Evolutionary conservation across 2,888 invertebrate species (phyloP).

Genomic region (Icerya purchasi): DNA sequence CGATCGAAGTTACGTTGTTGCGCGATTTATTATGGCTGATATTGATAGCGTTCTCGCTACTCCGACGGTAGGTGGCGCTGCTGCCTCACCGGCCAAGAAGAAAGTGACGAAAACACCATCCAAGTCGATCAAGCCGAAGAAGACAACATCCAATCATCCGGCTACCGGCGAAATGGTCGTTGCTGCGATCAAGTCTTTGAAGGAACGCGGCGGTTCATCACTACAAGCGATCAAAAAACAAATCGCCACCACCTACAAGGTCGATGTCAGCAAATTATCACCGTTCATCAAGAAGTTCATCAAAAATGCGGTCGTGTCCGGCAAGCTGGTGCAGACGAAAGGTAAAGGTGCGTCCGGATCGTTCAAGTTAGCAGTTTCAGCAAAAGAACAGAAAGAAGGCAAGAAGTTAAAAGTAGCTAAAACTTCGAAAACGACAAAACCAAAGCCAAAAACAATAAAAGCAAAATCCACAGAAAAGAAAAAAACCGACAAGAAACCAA

Average conservation of each 20-base stretch:
- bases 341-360: constrained; percentile 7
- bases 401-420: background rate
- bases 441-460: too few species aligned
- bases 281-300: constrained; percentile 36
- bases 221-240: constrained; percentile 37
- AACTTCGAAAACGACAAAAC: constrained; percentile 8
- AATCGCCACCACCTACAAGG: constrained; percentile 33
- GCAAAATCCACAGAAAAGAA: too few species aligned
- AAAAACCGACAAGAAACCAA: too few species aligned
- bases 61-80: too few species aligned
- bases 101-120: constrained; percentile 2
- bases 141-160: constrained; percentile 28
- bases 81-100: constrained; percentile 13
- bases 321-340: constrained; percentile 4
- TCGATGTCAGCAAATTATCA: constrained; percentile 34
- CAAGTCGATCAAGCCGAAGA: constrained; percentile 13
- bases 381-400: background rate
- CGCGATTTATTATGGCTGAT: too few species aligned
- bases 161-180: constrained; percentile 33
- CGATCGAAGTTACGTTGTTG: too few species aligned
- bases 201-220: constrained; percentile 29
- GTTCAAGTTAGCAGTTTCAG: constrained; percentile 2
- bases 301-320: constrained; percentile 30
- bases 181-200: constrained; percentile 27
- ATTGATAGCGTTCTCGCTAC: too few species aligned